Evolutionary conservation across 2,888 invertebrate genomes (phyloP).

Genomic region (Allophyes oxyacanthae): DNA sequence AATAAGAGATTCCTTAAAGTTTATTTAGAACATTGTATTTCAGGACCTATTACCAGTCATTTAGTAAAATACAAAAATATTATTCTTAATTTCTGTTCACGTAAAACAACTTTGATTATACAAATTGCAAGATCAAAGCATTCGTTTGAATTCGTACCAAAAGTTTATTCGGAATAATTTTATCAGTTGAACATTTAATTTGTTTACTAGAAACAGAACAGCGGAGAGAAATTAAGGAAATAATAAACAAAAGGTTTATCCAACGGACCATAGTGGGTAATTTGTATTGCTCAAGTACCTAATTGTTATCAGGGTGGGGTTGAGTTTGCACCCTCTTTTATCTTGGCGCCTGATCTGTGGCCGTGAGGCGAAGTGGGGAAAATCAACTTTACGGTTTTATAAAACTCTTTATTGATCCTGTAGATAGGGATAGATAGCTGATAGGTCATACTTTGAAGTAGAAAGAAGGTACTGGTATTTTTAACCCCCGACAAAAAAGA

Average conservation of each 20-base stretch:
- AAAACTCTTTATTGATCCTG: too few relatives aligned
- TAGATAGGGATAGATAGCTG: too few relatives aligned
- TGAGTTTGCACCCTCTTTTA: not conserved
- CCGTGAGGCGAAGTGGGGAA: too few relatives aligned
- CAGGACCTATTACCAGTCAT: not conserved
- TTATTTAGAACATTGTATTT: not conserved
- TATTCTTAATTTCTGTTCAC: slow-evolving; percentile 5
- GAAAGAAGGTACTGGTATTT: too few relatives aligned
- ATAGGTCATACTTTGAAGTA: too few relatives aligned
- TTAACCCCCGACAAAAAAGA: too few relatives aligned
- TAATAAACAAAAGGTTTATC: slow-evolving; percentile 40
- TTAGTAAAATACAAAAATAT: slow-evolving; percentile 8
- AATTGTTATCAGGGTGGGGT: slow-evolving; percentile 2
- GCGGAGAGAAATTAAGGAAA: slow-evolving; percentile 30
- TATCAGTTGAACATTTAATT: slow-evolving; percentile 46
- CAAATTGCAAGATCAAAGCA: slow-evolving; percentile 56
- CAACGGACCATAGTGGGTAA: slow-evolving; percentile 28
- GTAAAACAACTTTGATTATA: slow-evolving; percentile 38
- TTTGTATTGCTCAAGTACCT: slow-evolving; percentile 33
- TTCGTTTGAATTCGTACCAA: slow-evolving; percentile 43
- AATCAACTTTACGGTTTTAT: not conserved
- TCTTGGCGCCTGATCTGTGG: not conserved
- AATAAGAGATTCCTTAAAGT: too few relatives aligned
- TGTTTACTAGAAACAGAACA: slow-evolving; percentile 39
- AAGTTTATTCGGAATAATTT: slow-evolving; percentile 51